Percentiles rank a stretch among this genome's conserved stretches.
Conservation (phyloP, 1,140 invertebrate species). For the Brachionus sp. region DNA sequence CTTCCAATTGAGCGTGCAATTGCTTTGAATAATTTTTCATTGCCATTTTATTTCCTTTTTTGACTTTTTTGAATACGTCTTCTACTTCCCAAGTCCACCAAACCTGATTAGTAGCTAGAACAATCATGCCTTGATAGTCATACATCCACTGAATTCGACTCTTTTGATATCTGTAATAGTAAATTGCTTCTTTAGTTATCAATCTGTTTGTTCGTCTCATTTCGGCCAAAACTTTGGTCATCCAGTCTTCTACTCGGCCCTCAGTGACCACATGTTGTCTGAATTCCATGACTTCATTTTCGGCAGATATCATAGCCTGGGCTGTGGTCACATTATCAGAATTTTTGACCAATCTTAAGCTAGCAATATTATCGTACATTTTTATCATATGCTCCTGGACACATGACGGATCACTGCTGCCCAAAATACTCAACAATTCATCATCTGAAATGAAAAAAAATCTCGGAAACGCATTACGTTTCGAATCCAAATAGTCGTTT, state of each 20-base stretch:
- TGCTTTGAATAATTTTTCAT: constrained; percentile 82
- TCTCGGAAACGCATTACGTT: constrained; percentile 77
- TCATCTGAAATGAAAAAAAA: constrained; percentile 91
- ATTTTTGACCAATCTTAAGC: constrained; percentile 67
- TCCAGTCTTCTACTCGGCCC: constrained; percentile 81
- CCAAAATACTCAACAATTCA: constrained; percentile 81
- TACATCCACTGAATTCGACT: constrained; percentile 75
- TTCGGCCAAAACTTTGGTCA: constrained; percentile 75
- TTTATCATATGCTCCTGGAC: constrained; percentile 88
- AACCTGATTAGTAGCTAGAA: constrained; percentile 76
- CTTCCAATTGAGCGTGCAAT: constrained; percentile 76
- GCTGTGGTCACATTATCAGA: constrained; percentile 66
- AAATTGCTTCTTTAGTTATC: constrained; percentile 80
- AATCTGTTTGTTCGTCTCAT: constrained; percentile 78
- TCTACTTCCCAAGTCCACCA: constrained; percentile 92
- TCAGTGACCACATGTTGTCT: constrained; percentile 63
- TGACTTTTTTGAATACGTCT: constrained; percentile 71
- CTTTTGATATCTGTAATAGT: constrained; percentile 67
- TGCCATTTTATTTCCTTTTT: constrained; percentile 71
- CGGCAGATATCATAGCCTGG: constrained; percentile 76
- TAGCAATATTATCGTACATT: constrained; percentile 86
- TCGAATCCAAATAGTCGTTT: constrained; percentile 80
- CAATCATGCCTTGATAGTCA: constrained; percentile 81
- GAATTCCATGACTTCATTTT: constrained; percentile 81
- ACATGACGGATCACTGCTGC: constrained; percentile 71